Evolutionary conservation across 1,140 invertebrate species (phyloP).

Genomic region (Hylaeus volcanicus): DNA sequence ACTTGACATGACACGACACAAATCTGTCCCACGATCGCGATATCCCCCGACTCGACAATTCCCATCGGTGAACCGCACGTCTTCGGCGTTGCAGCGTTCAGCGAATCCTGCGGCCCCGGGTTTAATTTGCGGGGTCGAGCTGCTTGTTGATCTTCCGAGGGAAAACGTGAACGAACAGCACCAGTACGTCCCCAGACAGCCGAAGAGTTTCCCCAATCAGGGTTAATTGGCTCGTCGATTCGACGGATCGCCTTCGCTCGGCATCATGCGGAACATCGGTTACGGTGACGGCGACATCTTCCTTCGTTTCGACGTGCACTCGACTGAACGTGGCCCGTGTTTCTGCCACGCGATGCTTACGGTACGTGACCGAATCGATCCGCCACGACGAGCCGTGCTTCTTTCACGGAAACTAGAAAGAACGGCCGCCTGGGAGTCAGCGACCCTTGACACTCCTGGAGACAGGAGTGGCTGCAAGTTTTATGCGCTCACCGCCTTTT

Average conservation of each 20-base stretch:
- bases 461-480: slow-evolving; percentile 62
- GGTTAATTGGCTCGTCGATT: slow-evolving; percentile 9
- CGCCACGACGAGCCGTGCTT: slow-evolving; percentile 25
- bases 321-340: slow-evolving; percentile 41
- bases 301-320: slow-evolving; percentile 25
- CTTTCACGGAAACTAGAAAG: slow-evolving; percentile 45
- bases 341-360: slow-evolving; percentile 24
- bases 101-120: not conserved
- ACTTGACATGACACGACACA: not conserved
- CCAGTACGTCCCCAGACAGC: not conserved
- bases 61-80: not conserved
- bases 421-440: slow-evolving; percentile 52
- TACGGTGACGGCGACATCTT: slow-evolving; percentile 24
- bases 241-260: not conserved
- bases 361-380: slow-evolving; percentile 54
- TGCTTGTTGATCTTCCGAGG: slow-evolving; percentile 22
- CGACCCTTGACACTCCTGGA: slow-evolving; percentile 63
- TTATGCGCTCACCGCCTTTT: slow-evolving; percentile 55
- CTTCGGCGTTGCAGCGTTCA: not conserved
- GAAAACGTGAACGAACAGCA: slow-evolving; percentile 6
- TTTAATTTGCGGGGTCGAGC: slow-evolving; percentile 16
- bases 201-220: slow-evolving; percentile 8
- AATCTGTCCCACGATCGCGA: not conserved
- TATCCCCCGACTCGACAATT: not conserved
- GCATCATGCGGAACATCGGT: not conserved